Evolutionary conservation across 2,113 vertebrate genomes (phyloP).

Genomic region (Rissa tridactyla): DNA sequence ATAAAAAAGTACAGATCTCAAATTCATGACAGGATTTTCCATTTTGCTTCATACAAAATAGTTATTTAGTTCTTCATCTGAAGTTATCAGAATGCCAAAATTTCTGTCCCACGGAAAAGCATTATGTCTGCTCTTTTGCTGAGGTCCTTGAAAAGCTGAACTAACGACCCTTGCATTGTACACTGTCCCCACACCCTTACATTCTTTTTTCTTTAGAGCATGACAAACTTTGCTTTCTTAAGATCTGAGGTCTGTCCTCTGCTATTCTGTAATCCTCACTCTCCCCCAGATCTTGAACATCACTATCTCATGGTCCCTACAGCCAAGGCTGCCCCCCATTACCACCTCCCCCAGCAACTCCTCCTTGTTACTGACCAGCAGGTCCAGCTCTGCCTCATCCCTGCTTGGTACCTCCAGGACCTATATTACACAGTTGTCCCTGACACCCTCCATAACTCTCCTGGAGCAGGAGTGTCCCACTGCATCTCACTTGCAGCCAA

Average conservation of each 20-base stretch:
- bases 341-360: background rate
- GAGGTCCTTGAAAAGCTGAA: background rate
- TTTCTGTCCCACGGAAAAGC: background rate
- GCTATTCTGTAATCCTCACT: background rate
- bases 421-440: background rate
- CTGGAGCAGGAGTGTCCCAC: background rate
- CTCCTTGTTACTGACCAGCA: background rate
- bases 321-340: background rate
- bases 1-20: background rate
- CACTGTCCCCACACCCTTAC: background rate
- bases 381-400: background rate
- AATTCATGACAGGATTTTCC: background rate
- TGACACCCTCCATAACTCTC: background rate
- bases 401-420: background rate
- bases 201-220: background rate
- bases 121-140: background rate
- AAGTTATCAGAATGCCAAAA: background rate
- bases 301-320: background rate
- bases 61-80: background rate
- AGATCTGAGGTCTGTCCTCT: background rate
- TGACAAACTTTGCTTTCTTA: background rate
- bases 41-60: background rate
- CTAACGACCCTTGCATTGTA: too few species aligned
- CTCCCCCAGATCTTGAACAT: background rate
- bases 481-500: background rate